Conservation (phyloP, 2,888 invertebrate species). For the Serrognathus titanus region DNA sequence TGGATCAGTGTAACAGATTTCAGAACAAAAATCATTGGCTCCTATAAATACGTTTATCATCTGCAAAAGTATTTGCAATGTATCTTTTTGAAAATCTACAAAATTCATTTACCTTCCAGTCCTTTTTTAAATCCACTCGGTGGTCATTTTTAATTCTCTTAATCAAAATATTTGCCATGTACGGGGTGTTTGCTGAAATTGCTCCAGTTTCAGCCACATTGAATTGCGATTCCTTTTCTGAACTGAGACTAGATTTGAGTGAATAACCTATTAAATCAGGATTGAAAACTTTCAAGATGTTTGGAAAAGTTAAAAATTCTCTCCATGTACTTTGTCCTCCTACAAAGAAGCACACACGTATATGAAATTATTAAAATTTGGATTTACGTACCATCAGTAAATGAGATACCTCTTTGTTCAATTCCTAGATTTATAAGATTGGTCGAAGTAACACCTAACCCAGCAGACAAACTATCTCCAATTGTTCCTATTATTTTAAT, state of each 20-base stretch:
- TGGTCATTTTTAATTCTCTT: slow-evolving; percentile 54
- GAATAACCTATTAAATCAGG: slow-evolving; percentile 62
- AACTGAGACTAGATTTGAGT: slow-evolving; percentile 50
- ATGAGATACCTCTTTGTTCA: slow-evolving; percentile 34
- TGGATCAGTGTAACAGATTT: slow-evolving; percentile 52
- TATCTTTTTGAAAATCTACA: not conserved
- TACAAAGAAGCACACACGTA: slow-evolving; percentile 20
- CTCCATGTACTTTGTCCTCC: slow-evolving; percentile 56
- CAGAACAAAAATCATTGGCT: slow-evolving; percentile 59
- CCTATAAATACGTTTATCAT: slow-evolving; percentile 59
- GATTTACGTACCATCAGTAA: slow-evolving; percentile 22
- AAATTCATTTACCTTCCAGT: slow-evolving; percentile 58
- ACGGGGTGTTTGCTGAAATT: slow-evolving; percentile 56
- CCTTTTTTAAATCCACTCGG: slow-evolving; percentile 52
- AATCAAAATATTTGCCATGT: slow-evolving; percentile 56
- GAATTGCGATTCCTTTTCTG: slow-evolving; percentile 50
- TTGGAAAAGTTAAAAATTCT: slow-evolving; percentile 55
- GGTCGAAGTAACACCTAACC: slow-evolving; percentile 53
- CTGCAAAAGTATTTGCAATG: slow-evolving; percentile 38
- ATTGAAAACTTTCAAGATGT: slow-evolving; percentile 63
- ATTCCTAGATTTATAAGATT: slow-evolving; percentile 42
- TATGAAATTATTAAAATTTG: not conserved
- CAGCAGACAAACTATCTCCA: slow-evolving; percentile 61
- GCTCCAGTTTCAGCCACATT: slow-evolving; percentile 61
- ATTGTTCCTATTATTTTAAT: slow-evolving; percentile 59